Conservation (phyloP, 2,797 vertebrate species). For the Callimico goeldii region DNA sequence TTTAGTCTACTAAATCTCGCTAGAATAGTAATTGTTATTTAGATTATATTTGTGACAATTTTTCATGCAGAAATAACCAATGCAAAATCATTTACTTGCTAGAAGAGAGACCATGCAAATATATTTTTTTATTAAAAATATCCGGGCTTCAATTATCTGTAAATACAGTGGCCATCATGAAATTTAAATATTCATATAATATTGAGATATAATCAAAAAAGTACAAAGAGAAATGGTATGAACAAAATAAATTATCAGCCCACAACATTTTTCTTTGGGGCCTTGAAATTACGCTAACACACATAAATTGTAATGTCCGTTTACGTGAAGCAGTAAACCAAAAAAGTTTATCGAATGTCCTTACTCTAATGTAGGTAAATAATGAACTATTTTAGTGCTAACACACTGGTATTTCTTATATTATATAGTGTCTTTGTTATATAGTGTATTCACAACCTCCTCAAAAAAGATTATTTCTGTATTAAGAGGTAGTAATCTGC, state of each 20-base stretch:
- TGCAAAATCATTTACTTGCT: background rate
- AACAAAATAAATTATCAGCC: background rate
- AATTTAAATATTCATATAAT: constrained; percentile 16
- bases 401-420: background rate
- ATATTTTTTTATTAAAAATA: constrained; percentile 3
- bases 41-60: background rate
- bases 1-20: background rate
- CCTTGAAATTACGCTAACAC: background rate
- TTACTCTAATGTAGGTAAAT: background rate
- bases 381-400: background rate
- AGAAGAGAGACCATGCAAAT: background rate
- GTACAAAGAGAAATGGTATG: background rate
- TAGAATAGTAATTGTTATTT: background rate
- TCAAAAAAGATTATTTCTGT: background rate
- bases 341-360: background rate
- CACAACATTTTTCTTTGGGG: background rate
- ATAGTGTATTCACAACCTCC: background rate
- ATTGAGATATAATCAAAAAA: background rate
- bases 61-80: background rate
- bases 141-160: background rate
- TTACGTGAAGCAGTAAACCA: background rate
- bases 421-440: background rate
- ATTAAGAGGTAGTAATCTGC: background rate
- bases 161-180: background rate
- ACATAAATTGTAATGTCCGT: background rate